Base-by-base conservation (phyloP, 1,140 invertebrate genomes). In the Zaprionus nigranus region DNA sequence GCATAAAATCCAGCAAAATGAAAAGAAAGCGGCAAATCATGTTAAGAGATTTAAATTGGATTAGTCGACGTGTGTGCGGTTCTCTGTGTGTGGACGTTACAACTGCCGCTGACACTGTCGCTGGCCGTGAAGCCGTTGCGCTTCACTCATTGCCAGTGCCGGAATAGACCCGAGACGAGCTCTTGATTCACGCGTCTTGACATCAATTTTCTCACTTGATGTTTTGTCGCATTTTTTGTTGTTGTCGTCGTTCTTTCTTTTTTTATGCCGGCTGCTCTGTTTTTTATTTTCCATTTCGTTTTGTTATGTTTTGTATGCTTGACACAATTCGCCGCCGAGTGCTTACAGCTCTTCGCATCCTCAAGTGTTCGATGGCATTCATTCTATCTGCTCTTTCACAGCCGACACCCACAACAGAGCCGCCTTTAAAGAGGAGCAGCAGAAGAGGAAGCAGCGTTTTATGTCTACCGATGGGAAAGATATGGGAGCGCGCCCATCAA, bases 1-100 rank as follows among this genome's bases (percentile, higher is more conserved):
- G 79, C 78, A 88, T 84, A 81, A 88, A 85, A 88, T 84, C 84
- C 78, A 90, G 67, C 75, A 90, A 85, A 88, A 88, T 90, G 85
- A 88, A 88, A 90, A 88, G 85, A 88, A 88, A 88, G 84, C 85
- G 81, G 85, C 85, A 88, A 88, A 88, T 88, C 85, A 85, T 90
- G 84, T 88, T 88, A 88, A 90, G 84, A 88, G 84, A 90, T 90
- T 88, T 88, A 88, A 88, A 88, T 88, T 88, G 84, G 85, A 88
- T 88, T 88, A 88, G 81, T 78, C 68, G 78, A 65, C 85, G 82
- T 87, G 84, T 83, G 67, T 75, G 46, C 46, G 79, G 64, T 57
- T 76, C 68, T 59, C 26, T 40, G 26, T 69, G 26, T 69, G 38
- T 69, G 43, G 49, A 71, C 62, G 68, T 77, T 9, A 46, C 38